Percentiles rank a stretch among this genome's conserved stretches.
phyloP scores from a whole-genome alignment of 2,797 vertebrate species.

The Lutjanus campechanus region DNA sequence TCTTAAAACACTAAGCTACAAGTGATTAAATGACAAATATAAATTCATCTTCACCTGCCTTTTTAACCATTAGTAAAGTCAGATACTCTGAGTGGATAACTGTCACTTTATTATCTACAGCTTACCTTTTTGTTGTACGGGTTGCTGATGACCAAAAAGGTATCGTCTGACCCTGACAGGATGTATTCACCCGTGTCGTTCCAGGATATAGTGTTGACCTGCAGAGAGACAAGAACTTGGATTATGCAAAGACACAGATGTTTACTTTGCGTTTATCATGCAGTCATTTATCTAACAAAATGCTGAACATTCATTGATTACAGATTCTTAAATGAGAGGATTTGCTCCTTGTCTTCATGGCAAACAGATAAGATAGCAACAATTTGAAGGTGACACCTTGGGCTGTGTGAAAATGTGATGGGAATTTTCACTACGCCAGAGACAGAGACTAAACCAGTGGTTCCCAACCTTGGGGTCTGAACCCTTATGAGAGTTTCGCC shows the following conservation, averaged over 20 bases:
- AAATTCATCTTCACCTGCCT: not conserved
- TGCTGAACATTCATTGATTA: not conserved
- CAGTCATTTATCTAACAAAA: not conserved
- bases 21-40: not conserved
- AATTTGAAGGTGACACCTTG: not conserved
- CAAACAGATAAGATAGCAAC: not conserved
- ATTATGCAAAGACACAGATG: not conserved
- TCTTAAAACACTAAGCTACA: not conserved
- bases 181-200: conserved; percentile 99
- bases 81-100: not conserved
- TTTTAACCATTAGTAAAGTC: not conserved
- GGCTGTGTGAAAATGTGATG: not conserved
- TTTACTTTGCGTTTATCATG: not conserved
- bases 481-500: no score
- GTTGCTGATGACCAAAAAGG: conserved; percentile 96
- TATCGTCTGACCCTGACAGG: conserved; percentile 97
- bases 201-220: conserved; percentile 99
- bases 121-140: conserved; percentile 97
- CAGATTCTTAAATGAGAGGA: not conserved
- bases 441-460: not conserved
- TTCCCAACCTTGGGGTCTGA: not conserved
- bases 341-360: not conserved
- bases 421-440: not conserved
- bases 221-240: conserved; percentile 37
- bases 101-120: not conserved